Percentiles rank a stretch among this genome's conserved stretches.
Conservation (phyloP, 1,140 invertebrate species). For the Leptoteleia sp. region DNA sequence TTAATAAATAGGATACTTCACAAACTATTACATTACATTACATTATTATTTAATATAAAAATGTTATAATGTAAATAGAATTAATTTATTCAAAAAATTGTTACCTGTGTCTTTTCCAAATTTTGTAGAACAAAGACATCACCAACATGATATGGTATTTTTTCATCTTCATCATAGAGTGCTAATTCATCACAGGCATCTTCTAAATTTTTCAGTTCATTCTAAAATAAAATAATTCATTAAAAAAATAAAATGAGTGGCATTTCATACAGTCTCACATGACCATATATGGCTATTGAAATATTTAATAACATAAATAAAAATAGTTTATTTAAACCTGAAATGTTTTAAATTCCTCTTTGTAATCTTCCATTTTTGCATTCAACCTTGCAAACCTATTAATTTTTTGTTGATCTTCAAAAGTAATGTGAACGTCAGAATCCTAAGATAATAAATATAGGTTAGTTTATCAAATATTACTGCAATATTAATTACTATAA, state of each 20-base stretch:
- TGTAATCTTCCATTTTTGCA: slow-evolving; percentile 93
- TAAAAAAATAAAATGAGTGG: too few species aligned
- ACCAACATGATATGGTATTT: slow-evolving; percentile 92
- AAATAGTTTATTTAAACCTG: too few species aligned
- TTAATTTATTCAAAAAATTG: background rate
- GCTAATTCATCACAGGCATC: slow-evolving; percentile 95
- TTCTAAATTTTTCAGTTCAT: slow-evolving; percentile 94
- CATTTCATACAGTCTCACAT: too few species aligned
- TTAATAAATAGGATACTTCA: too few species aligned
- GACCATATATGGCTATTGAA: too few species aligned
- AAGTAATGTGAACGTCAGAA: slow-evolving; percentile 95
- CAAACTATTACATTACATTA: too few species aligned
- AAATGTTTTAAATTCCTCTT: slow-evolving; percentile 94
- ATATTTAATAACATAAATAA: too few species aligned
- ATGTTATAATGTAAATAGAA: too few species aligned
- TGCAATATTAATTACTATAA: too few species aligned
- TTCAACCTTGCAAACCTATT: slow-evolving; percentile 97
- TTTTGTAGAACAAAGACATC: slow-evolving; percentile 93
- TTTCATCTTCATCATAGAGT: slow-evolving; percentile 89
- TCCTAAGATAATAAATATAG: slow-evolving; percentile 84
- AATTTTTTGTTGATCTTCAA: slow-evolving; percentile 98
- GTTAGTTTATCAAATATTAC: too few species aligned
- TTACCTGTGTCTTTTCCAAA: slow-evolving; percentile 88
- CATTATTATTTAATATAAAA: too few species aligned
- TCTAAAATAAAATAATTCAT: too few species aligned